phyloP scores from a whole-genome alignment of 1,140 invertebrate species.

The Drosophila prosaltans region DNA sequence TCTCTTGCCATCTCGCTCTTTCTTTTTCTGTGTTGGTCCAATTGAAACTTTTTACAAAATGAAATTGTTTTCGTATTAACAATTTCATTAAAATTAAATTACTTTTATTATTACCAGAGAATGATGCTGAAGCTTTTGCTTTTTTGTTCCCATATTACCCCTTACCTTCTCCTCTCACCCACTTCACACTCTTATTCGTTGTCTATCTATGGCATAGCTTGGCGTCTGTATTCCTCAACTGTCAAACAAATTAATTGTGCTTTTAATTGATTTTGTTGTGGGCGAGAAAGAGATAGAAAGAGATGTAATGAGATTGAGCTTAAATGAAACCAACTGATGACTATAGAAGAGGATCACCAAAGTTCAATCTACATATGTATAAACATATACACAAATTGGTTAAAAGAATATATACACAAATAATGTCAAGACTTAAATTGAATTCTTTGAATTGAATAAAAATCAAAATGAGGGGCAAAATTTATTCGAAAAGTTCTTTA shows the following conservation, averaged over 20 bases:
- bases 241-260: slow-evolving; percentile 80
- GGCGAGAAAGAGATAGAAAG: background rate
- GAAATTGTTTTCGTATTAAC: slow-evolving; percentile 82
- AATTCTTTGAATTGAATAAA: no score
- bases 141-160: slow-evolving; percentile 10
- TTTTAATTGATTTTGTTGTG: slow-evolving; percentile 74
- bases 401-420: no score
- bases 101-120: slow-evolving; percentile 72
- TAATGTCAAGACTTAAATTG: no score
- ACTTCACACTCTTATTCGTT: background rate
- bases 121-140: slow-evolving; percentile 37
- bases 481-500: no score
- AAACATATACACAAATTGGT: no score
- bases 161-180: background rate
- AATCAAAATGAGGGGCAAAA: no score
- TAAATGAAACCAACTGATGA: background rate
- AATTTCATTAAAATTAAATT: slow-evolving; percentile 82
- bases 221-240: slow-evolving; percentile 72
- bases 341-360: background rate
- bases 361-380: background rate
- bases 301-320: background rate
- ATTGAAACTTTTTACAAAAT: slow-evolving; percentile 79
- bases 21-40: slow-evolving; percentile 12
- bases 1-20: background rate
- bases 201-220: slow-evolving; percentile 42